These are phyloP conservation scores for Philaenus spumarius DNA, from an alignment of 1,140 invertebrate species.

Conservation along the genomic window DNA sequence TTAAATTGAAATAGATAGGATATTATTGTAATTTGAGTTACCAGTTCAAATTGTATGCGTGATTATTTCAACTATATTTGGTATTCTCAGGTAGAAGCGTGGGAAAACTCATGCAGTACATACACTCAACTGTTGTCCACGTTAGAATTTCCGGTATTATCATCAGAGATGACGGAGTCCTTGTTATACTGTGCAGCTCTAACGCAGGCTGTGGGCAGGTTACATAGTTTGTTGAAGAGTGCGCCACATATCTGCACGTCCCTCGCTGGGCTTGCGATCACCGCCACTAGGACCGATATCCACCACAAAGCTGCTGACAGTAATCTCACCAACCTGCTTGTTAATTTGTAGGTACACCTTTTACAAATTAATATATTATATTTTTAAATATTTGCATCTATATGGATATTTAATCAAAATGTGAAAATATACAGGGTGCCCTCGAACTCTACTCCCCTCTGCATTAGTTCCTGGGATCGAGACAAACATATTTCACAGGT, in stretches of 20 bases:
- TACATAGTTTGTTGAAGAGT: constrained; percentile 45
- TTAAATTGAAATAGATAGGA: no score
- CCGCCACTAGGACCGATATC: constrained; percentile 24
- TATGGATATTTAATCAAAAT: no score
- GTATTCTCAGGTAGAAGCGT: constrained; percentile 40
- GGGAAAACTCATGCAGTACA: constrained; percentile 43
- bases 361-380: no score
- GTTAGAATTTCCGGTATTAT: constrained; percentile 35
- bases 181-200: constrained; percentile 54
- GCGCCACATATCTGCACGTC: constrained; percentile 24
- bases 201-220: constrained; percentile 52
- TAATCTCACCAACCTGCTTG: constrained; percentile 37
- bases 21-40: no score
- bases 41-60: no score
- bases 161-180: constrained; percentile 31
- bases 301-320: constrained; percentile 33
- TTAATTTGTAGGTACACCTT: constrained; percentile 41
- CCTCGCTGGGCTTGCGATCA: constrained; percentile 26
- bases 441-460: no score
- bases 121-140: constrained; percentile 49
- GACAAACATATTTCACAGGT: no score
- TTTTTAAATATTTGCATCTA: no score
- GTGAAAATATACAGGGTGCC: no score
- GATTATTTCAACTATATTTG: no score
- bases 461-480: no score